Base-by-base conservation (phyloP, 2,888 invertebrate species). In the Watsonalla binaria region DNA sequence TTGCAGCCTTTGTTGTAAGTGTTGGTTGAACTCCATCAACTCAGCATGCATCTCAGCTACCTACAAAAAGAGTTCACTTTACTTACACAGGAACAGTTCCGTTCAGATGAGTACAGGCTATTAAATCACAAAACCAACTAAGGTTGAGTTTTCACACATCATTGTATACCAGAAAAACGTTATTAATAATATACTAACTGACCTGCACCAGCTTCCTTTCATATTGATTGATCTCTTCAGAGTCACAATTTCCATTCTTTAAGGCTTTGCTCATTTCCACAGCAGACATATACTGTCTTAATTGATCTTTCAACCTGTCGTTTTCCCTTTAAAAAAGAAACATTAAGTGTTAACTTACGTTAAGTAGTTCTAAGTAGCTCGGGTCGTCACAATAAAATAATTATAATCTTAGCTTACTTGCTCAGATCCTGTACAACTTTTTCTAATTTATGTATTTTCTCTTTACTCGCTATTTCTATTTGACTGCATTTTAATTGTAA, bases 1-100 rank as follows among this genome's bases (percentile, higher is more conserved):
- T 58, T 93, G 92, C 51, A 97, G 83, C 47, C 94, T 92, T 63
- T 93, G 91, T 74, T 96, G 96, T 57, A 98, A 90, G 76, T 95
- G 92, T 54, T 96, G 95, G 84, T 97, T 97, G 71, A 97, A 96
- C 80, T 97, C 97, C 95, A 97, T 96, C 52, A 98, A 86, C 78
- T 98, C 97, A 0, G 96, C 97, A 74, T 97, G 97, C 97, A 98
- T 98, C 86, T 97, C 96, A 2, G 97, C 97, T 0, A 97, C 96
- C 95, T 96, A 52, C 60, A 74, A 49, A 49, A 24, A 13, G 33
- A 46, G n/a, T 4, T 45, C 1, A 6, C 11, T 9, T 13, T 4
- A 45, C 6, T 11, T n/a, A 13, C 13, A 13, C 13, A n/a, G n/a
- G 45, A 45, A 2, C 45, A 45, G 7, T 13, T 45, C 6, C 11